These are phyloP conservation scores for Montipora capitata DNA, from an alignment of 92 coral and sea anemone species.

Conservation along the genomic window DNA sequence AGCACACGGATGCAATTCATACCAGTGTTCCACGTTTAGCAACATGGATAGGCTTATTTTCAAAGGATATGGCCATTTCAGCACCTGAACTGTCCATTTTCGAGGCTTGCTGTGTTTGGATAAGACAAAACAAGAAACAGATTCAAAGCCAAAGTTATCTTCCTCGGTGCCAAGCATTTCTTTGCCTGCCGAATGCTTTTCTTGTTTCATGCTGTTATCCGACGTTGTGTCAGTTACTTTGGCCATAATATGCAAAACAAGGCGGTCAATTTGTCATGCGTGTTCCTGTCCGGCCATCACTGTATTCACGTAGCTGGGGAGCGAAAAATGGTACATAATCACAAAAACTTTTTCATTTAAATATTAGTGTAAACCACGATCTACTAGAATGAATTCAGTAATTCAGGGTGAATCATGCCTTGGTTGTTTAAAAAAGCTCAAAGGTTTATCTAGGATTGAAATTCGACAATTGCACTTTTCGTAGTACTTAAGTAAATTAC, in stretches of 20 bases:
- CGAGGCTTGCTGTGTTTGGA: constrained; percentile 75
- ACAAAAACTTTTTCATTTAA: not conserved
- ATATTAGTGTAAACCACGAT: too few species aligned
- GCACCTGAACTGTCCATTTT: constrained; percentile 87
- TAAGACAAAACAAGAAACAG: constrained; percentile 83
- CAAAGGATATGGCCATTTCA: constrained; percentile 96
- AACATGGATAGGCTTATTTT: not conserved
- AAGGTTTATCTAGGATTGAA: too few species aligned
- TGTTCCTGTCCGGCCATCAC: not conserved
- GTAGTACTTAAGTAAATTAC: too few species aligned
- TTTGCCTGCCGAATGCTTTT: not conserved
- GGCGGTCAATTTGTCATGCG: not conserved
- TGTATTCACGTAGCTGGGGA: not conserved
- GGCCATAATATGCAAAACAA: not conserved
- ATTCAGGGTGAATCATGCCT: too few species aligned
- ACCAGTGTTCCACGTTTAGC: not conserved
- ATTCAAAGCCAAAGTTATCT: constrained; percentile 54
- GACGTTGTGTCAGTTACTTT: not conserved
- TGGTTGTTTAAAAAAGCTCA: too few species aligned
- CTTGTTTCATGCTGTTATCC: constrained; percentile 1
- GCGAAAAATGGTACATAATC: not conserved
- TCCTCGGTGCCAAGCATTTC: not conserved
- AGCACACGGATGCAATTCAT: not conserved
- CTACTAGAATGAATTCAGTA: too few species aligned
- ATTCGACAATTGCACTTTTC: too few species aligned